These are phyloP conservation scores for Lepidocolaptes lacrymiger DNA, from an alignment of 2,797 vertebrate species.

Conservation along the genomic window DNA sequence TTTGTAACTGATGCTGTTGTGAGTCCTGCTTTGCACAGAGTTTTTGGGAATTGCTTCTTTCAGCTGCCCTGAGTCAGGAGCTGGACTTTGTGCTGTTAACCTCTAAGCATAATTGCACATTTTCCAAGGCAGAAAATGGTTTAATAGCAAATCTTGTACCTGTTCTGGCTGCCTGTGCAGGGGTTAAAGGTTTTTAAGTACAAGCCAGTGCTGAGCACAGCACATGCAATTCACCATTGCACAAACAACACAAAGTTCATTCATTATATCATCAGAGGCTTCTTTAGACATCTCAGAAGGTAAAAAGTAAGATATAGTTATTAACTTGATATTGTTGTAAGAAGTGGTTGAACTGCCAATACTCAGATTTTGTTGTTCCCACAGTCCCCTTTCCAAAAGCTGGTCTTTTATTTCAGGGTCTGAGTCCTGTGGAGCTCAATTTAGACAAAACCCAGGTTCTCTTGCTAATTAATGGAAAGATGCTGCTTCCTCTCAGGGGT, in stretches of 20 bases:
- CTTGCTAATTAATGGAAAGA: neutral
- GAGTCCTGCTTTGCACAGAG: neutral
- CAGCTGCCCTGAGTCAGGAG: neutral
- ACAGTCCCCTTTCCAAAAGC: neutral
- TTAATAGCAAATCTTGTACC: neutral
- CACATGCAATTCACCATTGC: neutral
- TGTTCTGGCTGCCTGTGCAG: neutral
- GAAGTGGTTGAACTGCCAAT: neutral
- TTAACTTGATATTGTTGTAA: neutral
- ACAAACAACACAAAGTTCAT: neutral
- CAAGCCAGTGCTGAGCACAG: neutral
- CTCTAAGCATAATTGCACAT: neutral
- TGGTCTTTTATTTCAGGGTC: neutral
- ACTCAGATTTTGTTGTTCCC: neutral
- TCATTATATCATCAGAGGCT: neutral
- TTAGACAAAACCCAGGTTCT: neutral
- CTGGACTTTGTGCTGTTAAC: neutral
- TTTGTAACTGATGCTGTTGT: neutral
- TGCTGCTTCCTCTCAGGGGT: neutral
- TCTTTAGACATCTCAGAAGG: neutral
- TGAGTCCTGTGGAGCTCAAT: neutral
- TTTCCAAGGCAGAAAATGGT: neutral
- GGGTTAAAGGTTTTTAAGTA: slow-evolving; percentile 3
- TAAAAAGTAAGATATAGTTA: neutral
- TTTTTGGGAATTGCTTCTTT: neutral